A percentile compares a stretch with the other conserved stretches of the same genome.
These are phyloP conservation scores for Quadriops clusia DNA, from an alignment of 2,888 invertebrate species.

Conservation along the genomic window DNA sequence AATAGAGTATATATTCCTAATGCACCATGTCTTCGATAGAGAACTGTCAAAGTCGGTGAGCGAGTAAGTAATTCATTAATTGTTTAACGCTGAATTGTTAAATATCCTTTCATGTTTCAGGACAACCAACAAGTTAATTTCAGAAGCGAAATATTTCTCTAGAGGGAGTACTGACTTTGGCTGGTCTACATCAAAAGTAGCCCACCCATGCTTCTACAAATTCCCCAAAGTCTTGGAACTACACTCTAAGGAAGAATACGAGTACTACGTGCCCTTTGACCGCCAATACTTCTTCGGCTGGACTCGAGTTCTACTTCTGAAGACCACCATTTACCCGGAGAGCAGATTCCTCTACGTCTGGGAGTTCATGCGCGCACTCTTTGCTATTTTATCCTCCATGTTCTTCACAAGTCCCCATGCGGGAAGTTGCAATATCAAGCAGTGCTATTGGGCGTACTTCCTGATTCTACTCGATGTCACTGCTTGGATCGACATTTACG, in stretches of 20 bases:
- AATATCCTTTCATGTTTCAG: too few relatives aligned
- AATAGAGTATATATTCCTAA: too few relatives aligned
- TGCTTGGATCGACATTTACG: slow-evolving; percentile 16
- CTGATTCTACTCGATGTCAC: slow-evolving; percentile 13
- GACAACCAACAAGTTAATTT: too few relatives aligned
- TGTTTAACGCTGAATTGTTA: slow-evolving; percentile 4
- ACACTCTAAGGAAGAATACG: slow-evolving; percentile 16
- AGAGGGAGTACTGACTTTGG: too few relatives aligned
- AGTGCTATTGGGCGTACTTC: too few relatives aligned
- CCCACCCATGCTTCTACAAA: slow-evolving; percentile 7
- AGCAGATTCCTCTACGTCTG: slow-evolving; percentile 16
- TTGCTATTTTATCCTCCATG: slow-evolving; percentile 12
- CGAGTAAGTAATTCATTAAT: too few relatives aligned
- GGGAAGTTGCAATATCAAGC: background rate
- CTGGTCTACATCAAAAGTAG: background rate
- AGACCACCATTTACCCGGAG: slow-evolving; percentile 15
- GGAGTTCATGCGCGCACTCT: slow-evolving; percentile 13
- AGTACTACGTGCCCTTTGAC: slow-evolving; percentile 19
- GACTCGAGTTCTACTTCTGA: slow-evolving; percentile 12
- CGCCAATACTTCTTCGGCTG: slow-evolving; percentile 11
- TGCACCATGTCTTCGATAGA: too few relatives aligned
- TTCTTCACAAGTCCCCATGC: slow-evolving; percentile 5
- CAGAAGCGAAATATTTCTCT: too few relatives aligned
- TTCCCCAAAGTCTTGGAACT: slow-evolving; percentile 12
- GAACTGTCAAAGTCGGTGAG: too few relatives aligned